A percentile compares a stretch with the other conserved stretches of the same genome.
Evolutionary conservation across 2,888 invertebrate species (phyloP).

Genomic region (Parasteatoda lunata): DNA sequence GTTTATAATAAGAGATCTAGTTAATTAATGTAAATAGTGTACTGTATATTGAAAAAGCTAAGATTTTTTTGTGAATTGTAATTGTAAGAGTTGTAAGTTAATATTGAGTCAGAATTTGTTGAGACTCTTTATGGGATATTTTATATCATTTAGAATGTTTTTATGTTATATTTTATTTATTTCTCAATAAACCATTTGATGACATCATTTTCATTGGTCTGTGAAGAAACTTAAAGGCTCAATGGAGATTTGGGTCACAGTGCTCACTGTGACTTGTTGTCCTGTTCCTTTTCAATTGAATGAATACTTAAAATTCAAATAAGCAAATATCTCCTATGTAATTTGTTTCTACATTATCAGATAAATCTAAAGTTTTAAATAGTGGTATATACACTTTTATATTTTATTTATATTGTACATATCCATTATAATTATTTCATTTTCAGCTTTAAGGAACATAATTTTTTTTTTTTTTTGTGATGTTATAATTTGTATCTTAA

Average conservation of each 20-base stretch:
- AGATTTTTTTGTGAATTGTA: too few species aligned
- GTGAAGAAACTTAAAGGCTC: constrained; percentile 62
- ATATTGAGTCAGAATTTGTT: too few species aligned
- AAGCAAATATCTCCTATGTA: not conserved
- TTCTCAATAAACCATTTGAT: constrained; percentile 42
- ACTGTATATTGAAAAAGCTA: too few species aligned
- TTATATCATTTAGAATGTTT: not conserved
- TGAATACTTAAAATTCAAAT: constrained; percentile 3
- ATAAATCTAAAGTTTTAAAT: not conserved
- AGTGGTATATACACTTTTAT: not conserved
- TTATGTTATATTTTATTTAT: constrained; percentile 18
- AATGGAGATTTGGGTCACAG: constrained; percentile 62
- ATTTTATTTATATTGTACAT: too few species aligned
- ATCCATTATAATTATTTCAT: not conserved
- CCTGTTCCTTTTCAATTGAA: constrained; percentile 14
- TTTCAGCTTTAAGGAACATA: not conserved
- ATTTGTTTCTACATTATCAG: not conserved
- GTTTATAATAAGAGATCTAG: too few species aligned
- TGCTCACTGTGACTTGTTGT: constrained; percentile 34
- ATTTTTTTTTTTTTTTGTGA: not conserved
- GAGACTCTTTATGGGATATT: not conserved
- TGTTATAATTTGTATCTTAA: not conserved
- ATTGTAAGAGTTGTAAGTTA: too few species aligned
- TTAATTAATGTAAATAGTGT: too few species aligned
- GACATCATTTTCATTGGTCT: constrained; percentile 51